Evolutionary conservation across 2,797 vertebrate species (phyloP).

Genomic region (Phrynocephalus vlangalii): DNA sequence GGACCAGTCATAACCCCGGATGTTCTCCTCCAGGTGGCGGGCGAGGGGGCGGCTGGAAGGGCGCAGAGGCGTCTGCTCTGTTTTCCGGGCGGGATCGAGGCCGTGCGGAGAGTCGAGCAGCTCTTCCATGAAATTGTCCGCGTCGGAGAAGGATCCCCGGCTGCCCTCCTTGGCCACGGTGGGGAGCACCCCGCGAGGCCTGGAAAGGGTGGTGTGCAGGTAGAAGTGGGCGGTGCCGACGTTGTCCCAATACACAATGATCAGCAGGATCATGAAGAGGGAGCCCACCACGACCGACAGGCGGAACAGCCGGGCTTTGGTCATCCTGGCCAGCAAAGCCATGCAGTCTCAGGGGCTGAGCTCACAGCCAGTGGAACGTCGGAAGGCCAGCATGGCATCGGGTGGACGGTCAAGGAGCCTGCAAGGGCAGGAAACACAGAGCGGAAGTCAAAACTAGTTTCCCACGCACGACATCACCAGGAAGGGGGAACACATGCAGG

Average conservation of each 20-base stretch:
- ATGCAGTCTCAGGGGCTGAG: constrained; percentile 27
- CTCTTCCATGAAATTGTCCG: constrained; percentile 88
- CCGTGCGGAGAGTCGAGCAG: constrained; percentile 73
- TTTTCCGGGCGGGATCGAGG: constrained; percentile 42
- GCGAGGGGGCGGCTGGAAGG: constrained; percentile 81
- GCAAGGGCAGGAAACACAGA: constrained; percentile 41
- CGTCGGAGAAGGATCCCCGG: constrained; percentile 81
- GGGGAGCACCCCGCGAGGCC: constrained; percentile 78
- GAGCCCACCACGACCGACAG: constrained; percentile 91
- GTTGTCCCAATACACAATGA: constrained; percentile 97
- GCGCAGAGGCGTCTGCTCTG: constrained; percentile 67
- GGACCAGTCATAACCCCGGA: constrained; percentile 92
- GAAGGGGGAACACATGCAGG: background rate
- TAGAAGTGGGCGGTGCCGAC: constrained; percentile 90
- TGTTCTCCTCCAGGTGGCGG: constrained; percentile 77
- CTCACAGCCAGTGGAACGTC: constrained; percentile 64
- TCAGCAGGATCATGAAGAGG: constrained; percentile 92
- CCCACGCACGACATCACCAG: no score
- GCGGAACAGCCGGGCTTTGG: constrained; percentile 89
- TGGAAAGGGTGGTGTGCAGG: constrained; percentile 86
- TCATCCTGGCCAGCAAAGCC: constrained; percentile 83
- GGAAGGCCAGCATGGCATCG: constrained; percentile 59
- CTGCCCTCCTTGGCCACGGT: constrained; percentile 60
- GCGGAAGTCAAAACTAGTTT: constrained; percentile 39
- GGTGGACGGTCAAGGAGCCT: constrained; percentile 55